Conservation (phyloP, 2,888 invertebrate species). For the Carcina quercana region DNA sequence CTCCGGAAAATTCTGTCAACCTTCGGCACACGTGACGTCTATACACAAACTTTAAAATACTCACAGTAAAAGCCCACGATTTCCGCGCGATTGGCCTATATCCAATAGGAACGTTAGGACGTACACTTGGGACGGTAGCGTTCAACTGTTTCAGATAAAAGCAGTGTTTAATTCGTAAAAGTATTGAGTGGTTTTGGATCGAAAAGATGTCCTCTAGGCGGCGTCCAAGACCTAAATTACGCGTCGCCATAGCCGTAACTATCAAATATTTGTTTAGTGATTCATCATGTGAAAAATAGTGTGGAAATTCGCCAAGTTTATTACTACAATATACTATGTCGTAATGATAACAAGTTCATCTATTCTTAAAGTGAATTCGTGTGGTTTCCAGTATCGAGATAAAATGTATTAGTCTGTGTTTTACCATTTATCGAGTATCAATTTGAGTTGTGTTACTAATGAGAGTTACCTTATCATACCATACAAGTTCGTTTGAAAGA, state of each 20-base stretch:
- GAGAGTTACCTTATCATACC: conserved; percentile 1
- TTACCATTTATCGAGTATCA: background rate
- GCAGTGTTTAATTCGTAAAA: conserved; percentile 48
- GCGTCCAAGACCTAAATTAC: conserved; percentile 62
- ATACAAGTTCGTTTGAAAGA: no score
- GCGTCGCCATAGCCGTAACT: conserved; percentile 61
- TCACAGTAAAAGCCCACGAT: conserved; percentile 50
- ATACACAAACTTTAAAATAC: conserved; percentile 60
- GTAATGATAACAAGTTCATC: conserved; percentile 38
- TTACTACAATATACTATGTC: conserved; percentile 35
- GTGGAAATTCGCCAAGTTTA: conserved; percentile 26
- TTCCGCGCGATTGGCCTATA: conserved; percentile 65
- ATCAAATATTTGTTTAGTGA: conserved; percentile 56
- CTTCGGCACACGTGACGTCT: conserved; percentile 49
- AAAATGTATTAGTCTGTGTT: no score
- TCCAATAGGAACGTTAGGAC: conserved; percentile 61
- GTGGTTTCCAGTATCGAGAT: conserved; percentile 9
- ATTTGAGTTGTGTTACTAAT: conserved; percentile 3
- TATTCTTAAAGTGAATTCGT: no score
- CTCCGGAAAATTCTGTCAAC: conserved; percentile 33
- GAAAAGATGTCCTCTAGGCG: conserved; percentile 56
- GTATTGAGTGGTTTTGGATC: conserved; percentile 22
- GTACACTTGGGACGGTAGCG: conserved; percentile 55
- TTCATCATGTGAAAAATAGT: conserved; percentile 38
- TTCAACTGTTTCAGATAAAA: conserved; percentile 55